Conservation (phyloP, 30 jellyfish, hydroid and myxozoan species). For the Mastigias papua region DNA sequence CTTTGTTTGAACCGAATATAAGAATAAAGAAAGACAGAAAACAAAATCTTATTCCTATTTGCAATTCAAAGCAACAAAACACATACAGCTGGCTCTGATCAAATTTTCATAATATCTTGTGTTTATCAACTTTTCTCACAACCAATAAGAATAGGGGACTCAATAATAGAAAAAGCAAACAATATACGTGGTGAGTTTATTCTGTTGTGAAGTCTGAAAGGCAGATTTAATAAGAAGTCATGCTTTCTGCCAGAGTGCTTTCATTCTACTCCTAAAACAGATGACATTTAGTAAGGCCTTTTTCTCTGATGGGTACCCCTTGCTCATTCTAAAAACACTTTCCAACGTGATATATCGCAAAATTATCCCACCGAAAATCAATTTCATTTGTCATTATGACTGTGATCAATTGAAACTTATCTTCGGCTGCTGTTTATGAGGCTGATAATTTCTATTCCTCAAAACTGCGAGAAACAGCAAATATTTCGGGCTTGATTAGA, state of each 20-base stretch:
- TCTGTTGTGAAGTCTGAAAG: background rate
- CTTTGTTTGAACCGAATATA: slow-evolving; percentile 41
- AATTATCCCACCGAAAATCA: too few relatives aligned
- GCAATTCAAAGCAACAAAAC: slow-evolving; percentile 46
- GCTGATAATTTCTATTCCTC: too few relatives aligned
- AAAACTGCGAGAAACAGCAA: too few relatives aligned
- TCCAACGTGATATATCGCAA: too few relatives aligned
- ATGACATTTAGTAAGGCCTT: too few relatives aligned
- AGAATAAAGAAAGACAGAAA: slow-evolving; percentile 44
- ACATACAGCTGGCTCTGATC: slow-evolving; percentile 58
- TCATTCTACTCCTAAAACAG: background rate
- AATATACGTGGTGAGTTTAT: background rate
- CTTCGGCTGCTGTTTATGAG: too few relatives aligned
- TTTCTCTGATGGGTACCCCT: too few relatives aligned
- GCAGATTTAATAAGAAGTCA: background rate
- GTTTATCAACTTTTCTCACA: slow-evolving; percentile 24
- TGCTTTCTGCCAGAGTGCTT: background rate
- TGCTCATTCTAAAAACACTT: too few relatives aligned
- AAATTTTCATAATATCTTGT: slow-evolving; percentile 36
- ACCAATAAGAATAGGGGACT: slow-evolving; percentile 25
- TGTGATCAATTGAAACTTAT: too few relatives aligned
- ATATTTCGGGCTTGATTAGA: too few relatives aligned
- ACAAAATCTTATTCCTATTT: slow-evolving; percentile 36
- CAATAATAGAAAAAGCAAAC: slow-evolving; percentile 35
- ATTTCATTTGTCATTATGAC: too few relatives aligned